Evolutionary conservation across 2,113 vertebrate genomes (phyloP).

Genomic region (Embiotoca jacksoni): DNA sequence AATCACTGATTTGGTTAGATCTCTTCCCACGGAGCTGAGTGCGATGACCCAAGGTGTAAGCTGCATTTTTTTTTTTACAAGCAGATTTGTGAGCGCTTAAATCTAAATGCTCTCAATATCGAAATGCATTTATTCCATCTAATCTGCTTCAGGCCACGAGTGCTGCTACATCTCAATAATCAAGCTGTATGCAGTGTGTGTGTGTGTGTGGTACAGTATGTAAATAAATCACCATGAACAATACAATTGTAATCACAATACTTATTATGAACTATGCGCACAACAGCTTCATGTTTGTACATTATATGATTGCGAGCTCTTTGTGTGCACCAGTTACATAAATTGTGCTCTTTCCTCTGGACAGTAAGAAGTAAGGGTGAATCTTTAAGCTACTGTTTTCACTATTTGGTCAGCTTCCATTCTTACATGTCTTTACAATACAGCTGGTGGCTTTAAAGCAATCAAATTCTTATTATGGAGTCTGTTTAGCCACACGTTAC

Average conservation of each 20-base stretch:
- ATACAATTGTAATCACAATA: background rate
- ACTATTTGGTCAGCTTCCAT: background rate
- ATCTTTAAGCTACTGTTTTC: background rate
- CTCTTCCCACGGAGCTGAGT: conserved; percentile 16
- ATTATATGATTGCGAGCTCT: no score
- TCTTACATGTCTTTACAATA: background rate
- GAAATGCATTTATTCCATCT: conserved; percentile 36
- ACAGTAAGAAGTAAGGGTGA: background rate
- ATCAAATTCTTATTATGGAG: no score
- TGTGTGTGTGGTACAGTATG: background rate
- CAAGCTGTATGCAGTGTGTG: conserved; percentile 1
- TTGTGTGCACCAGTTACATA: no score
- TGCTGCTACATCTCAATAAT: conserved; percentile 13
- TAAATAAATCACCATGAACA: background rate
- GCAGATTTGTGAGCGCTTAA: conserved; percentile 23
- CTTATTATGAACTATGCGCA: background rate
- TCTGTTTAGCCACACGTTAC: conserved; percentile 4
- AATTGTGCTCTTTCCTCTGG: no score
- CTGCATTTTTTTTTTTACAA: conserved; percentile 17
- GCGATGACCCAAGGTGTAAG: conserved; percentile 24
- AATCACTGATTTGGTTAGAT: conserved; percentile 31
- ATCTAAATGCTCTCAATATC: conserved; percentile 32
- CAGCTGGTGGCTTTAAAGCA: no score
- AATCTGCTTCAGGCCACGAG: conserved; percentile 31
- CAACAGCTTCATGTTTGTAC: background rate